phyloP scores from a whole-genome alignment of 2,113 vertebrate genomes.

The Dicerorhinus sumatrensis region DNA sequence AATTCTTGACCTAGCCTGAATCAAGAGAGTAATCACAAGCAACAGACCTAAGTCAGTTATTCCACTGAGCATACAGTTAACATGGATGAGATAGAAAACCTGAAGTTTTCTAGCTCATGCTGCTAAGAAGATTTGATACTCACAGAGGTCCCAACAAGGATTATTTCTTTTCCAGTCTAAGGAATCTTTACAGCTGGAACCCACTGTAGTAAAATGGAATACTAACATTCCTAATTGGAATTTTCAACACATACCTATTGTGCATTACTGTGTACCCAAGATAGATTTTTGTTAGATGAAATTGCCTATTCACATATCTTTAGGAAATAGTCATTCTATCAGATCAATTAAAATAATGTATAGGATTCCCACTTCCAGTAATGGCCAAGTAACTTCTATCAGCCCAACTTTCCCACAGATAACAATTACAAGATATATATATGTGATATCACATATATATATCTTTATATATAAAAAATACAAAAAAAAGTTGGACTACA shows the following conservation, averaged over 20 bases:
- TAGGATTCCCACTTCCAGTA: not conserved
- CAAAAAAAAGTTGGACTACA: not conserved
- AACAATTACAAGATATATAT: conserved; percentile 11
- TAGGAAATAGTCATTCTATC: not conserved
- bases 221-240: not conserved
- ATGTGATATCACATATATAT: not conserved
- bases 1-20: conserved; percentile 94
- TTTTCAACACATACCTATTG: not conserved
- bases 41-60: not conserved
- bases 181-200: not conserved
- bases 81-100: not conserved
- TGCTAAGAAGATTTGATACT: not conserved
- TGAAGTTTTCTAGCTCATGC: not conserved
- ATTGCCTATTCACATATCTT: not conserved
- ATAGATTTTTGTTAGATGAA: conserved; percentile 5
- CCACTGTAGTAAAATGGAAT: not conserved
- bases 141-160: not conserved
- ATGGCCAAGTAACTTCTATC: not conserved
- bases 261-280: not conserved
- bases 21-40: not conserved
- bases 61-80: not conserved
- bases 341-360: not conserved
- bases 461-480: not conserved
- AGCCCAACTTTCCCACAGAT: not conserved
- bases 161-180: not conserved